Evolutionary conservation across 2,113 vertebrate genomes (phyloP), one percentile per base, ranked within the genome.

Genomic region (Emydura subglobosa): DNA sequence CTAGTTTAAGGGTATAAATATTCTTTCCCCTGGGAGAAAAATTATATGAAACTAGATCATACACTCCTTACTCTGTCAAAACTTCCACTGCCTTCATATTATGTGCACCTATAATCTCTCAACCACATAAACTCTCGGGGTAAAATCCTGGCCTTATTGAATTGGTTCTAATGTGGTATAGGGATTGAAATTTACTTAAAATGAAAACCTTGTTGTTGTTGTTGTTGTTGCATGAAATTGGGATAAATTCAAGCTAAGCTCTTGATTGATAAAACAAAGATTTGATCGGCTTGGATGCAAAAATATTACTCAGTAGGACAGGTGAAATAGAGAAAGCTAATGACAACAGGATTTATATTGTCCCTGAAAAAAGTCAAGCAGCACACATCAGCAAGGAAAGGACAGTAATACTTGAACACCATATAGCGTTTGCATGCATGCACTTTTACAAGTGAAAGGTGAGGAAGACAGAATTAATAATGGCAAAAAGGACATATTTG

Each of bases 381-480:
- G 3, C 50, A 82, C 2, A 49, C 10, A 83, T 83, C 55, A 86
- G 54, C 47, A 96, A 95, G 81, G 87, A 85, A 79, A 22, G 79
- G 90, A 79, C 85, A 86, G 19, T n/a, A 81, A 53, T 51, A 91
- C 44, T 74, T 85, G 81, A 95, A 80, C 68, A 85, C 42, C 3
- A 82, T 85, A 91, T 22, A 83, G 39, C 87, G 34, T 92, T 39
- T 88, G 55, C 61, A 83, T 61, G 83, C 82, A 72, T 65, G 44
- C 65, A 80, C 83, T 96, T 86, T 61, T 42, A 84, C 53, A 89
- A 25, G 74, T 80, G 72, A 87, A 44, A 76, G 72, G 39, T 42
- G 22, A 76, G 22, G 78, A 44, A 90, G 88, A 96, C 87, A 93
- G 82, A 90, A 93, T 94, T 85, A 74, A 78, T 94, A 96, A 91